These are phyloP conservation scores for Hypercompe scribonia DNA, from an alignment of 2,888 invertebrate species.

Conservation along the genomic window DNA sequence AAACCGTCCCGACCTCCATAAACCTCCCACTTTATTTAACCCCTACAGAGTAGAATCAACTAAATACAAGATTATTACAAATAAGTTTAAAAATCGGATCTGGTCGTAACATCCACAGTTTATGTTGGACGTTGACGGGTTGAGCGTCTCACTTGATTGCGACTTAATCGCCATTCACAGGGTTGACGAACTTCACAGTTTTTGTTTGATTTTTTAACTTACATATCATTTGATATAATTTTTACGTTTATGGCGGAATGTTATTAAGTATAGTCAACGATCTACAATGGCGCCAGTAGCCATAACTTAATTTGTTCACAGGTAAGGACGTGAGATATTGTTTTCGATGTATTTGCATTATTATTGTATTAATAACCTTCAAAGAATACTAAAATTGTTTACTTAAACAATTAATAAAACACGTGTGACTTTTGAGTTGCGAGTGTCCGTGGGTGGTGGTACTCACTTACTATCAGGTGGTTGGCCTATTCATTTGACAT, in stretches of 20 bases:
- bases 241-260: slow-evolving; percentile 2
- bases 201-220: slow-evolving; percentile 28
- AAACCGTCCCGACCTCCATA: slow-evolving; percentile 30
- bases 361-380: neutral
- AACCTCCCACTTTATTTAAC: slow-evolving; percentile 43
- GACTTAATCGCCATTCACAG: slow-evolving; percentile 48
- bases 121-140: slow-evolving; percentile 49
- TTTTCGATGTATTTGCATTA: neutral
- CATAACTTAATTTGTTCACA: slow-evolving; percentile 5
- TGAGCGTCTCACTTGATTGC: slow-evolving; percentile 47
- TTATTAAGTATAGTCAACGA: neutral
- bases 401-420: neutral
- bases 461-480: too few species aligned
- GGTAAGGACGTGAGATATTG: neutral
- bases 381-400: neutral
- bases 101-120: slow-evolving; percentile 42
- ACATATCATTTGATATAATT: slow-evolving; percentile 23
- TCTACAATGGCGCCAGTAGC: neutral
- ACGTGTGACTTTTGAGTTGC: too few species aligned
- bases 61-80: slow-evolving; percentile 42
- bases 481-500: too few species aligned
- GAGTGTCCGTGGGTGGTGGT: too few species aligned
- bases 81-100: slow-evolving; percentile 43
- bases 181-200: slow-evolving; percentile 44
- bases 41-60: slow-evolving; percentile 43